Base-by-base conservation (phyloP, 2,797 vertebrate genomes). In the Sebastolobus altivelis region DNA sequence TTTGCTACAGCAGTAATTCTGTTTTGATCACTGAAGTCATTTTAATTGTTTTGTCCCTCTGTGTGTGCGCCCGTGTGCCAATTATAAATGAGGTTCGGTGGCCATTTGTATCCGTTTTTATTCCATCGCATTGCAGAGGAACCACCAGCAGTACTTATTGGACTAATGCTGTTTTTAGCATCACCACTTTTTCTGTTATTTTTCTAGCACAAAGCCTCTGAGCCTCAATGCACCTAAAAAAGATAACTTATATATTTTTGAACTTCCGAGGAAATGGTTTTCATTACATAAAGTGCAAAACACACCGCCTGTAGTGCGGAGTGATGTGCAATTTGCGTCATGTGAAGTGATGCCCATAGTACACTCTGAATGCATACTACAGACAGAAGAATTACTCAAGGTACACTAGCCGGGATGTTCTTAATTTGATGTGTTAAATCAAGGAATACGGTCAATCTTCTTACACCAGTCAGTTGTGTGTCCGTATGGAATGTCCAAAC, bases 21-120 rank as follows among this genome's bases (percentile, higher is more conserved):
- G 29, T 63, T 72, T 52, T 35, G 35, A 52, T n/a, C 16, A 18
- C 10, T 52, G 12, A 40, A 62, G 27, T 46, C 12, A 20, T 29
- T 59, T 16, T 13, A 60, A 58, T 38, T 18, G 25, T 77, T 37
- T 54, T 54, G 49, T 60, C 70, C 60, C 62, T 62, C 13, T 52
- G 16, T 40, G 27, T 70, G 27, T 70, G 35, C 14, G 55, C 16
- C 66, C 1, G 12, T 35, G 67, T 25, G 49, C 71, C 58, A 68
- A 60, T 59, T 46, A 56, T 12, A 37, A 75, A 60, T 61, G 35
- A 20, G 31, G 29, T 46, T 54, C 5, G 3, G 20, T 49, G 6
- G 22, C 33, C 37, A 33, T 66, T 58, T 38, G 3, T 63, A 8
- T 2, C 22, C 0, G 1, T 43, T 70, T 61, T 4, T 37, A 31